Percentiles rank a stretch among this genome's conserved stretches.
Conservation (phyloP, 1,140 invertebrate species). For the Saccostrea cuccullata region DNA sequence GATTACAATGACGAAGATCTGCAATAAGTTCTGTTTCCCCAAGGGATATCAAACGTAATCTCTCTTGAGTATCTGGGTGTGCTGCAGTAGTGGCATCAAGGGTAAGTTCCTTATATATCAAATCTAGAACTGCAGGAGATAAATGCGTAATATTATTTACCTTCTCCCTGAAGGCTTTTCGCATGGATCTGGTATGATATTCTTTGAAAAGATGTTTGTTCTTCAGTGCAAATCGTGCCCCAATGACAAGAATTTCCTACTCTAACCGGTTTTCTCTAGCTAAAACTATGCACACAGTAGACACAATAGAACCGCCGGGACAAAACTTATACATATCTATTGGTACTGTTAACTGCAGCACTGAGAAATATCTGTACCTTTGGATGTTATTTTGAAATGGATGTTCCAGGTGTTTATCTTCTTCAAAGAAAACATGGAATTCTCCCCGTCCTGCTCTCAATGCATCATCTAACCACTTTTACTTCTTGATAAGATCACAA, state of each 20-base stretch:
- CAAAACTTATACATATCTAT: no score
- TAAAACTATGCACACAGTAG: no score
- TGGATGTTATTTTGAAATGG: no score
- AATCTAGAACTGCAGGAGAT: constrained; percentile 42
- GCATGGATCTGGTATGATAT: not conserved
- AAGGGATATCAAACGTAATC: constrained; percentile 47
- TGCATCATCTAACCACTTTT: no score
- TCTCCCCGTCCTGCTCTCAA: no score
- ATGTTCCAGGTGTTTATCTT: no score
- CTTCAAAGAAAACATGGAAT: no score
- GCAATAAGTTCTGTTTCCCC: constrained; percentile 49
- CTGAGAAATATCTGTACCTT: constrained; percentile 12
- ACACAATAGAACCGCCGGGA: no score
- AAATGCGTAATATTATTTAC: constrained; percentile 23
- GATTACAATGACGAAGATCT: constrained; percentile 53
- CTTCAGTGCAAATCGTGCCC: constrained; percentile 31
- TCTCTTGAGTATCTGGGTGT: constrained; percentile 52
- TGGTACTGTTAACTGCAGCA: constrained; percentile 11
- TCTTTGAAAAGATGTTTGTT: constrained; percentile 45
- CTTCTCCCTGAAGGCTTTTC: no score
- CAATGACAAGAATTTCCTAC: constrained; percentile 39
- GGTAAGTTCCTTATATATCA: constrained; percentile 54
- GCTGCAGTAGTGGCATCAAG: constrained; percentile 40
- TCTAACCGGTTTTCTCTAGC: not conserved
- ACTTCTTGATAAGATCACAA: no score